phyloP scores from a whole-genome alignment of 2,797 vertebrate species.

The Pachyuromys duprasi region DNA sequence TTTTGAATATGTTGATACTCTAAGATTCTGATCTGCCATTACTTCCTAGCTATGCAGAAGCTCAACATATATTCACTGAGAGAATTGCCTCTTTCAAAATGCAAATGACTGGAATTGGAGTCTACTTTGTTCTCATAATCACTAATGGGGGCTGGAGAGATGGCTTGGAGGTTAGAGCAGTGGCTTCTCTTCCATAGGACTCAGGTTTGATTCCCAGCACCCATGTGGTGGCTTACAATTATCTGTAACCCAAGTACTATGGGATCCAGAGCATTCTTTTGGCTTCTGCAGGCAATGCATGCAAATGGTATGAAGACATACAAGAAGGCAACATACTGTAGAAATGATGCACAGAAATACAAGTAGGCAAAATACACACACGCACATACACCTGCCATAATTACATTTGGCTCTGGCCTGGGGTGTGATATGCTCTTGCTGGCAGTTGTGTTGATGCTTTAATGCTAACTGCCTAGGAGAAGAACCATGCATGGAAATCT shows the following conservation, averaged over 20 bases:
- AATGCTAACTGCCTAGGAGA: neutral
- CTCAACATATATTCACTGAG: constrained; percentile 6
- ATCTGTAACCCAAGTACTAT: neutral
- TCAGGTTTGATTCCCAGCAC: neutral
- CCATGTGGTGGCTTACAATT: neutral
- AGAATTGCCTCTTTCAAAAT: constrained; percentile 38
- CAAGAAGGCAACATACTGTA: neutral
- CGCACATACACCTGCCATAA: neutral
- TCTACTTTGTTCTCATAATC: constrained; percentile 27
- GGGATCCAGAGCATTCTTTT: neutral
- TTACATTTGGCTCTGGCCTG: constrained; percentile 23
- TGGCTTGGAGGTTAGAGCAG: neutral
- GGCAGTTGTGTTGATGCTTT: neutral
- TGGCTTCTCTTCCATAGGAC: neutral
- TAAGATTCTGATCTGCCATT: constrained; percentile 15
- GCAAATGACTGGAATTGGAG: constrained; percentile 63
- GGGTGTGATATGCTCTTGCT: neutral
- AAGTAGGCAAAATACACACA: neutral
- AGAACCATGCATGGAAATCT: neutral
- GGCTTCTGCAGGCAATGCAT: neutral
- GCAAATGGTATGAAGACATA: neutral
- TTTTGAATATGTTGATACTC: constrained; percentile 23
- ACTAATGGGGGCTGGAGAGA: neutral
- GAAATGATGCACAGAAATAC: neutral
- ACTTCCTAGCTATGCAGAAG: constrained; percentile 7